phyloP scores from a whole-genome alignment of 23 tunicate genomes.

The Botrylloides violaceus region DNA sequence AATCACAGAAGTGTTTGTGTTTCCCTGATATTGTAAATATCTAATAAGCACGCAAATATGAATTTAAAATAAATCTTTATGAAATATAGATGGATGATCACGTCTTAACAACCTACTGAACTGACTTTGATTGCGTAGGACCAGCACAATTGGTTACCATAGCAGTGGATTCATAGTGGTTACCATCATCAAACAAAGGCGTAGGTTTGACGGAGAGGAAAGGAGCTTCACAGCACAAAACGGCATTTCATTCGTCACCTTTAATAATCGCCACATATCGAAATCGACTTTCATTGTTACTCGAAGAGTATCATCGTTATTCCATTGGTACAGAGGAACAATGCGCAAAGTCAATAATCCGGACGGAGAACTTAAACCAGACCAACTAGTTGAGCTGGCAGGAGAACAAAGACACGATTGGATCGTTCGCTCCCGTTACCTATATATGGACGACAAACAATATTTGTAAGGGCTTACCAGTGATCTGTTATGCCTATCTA shows the following conservation, averaged over 20 bases:
- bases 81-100: not conserved
- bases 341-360: not conserved
- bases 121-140: not conserved
- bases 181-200: not conserved
- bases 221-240: not conserved
- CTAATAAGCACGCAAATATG: not conserved
- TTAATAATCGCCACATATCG: constrained; percentile 1
- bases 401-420: not conserved
- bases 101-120: constrained; percentile 1
- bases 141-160: not conserved
- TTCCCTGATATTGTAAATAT: not conserved
- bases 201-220: too few species aligned
- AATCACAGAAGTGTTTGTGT: too few species aligned
- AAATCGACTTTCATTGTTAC: not conserved
- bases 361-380: not conserved
- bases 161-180: not conserved
- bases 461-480: not conserved
- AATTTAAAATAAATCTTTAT: not conserved
- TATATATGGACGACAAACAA: not conserved
- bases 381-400: not conserved
- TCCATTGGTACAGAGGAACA: not conserved
- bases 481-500: not conserved
- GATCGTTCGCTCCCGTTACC: not conserved
- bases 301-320: not conserved
- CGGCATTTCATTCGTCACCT: not conserved